Evolutionary conservation across 2,888 invertebrate genomes (phyloP).

Genomic region (Drosophila niveifrons): DNA sequence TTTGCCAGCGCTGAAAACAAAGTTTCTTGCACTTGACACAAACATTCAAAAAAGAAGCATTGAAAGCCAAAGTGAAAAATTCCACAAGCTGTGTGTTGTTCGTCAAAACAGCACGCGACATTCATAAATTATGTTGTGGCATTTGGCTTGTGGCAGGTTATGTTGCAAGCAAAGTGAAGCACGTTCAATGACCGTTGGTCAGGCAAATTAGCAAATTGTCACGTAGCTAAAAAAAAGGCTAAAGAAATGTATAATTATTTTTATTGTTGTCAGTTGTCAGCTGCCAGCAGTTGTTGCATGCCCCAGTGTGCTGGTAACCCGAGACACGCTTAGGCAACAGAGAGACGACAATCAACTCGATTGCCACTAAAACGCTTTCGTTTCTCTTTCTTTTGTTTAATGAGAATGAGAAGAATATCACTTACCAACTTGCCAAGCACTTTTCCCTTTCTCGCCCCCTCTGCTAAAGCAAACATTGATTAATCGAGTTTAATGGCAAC

Average conservation of each 20-base stretch:
- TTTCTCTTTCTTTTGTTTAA: slow-evolving; percentile 68
- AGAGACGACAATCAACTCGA: slow-evolving; percentile 79
- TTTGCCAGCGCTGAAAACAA: slow-evolving; percentile 35
- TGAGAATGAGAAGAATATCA: slow-evolving; percentile 64
- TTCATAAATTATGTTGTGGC: slow-evolving; percentile 57
- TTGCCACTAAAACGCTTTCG: slow-evolving; percentile 60
- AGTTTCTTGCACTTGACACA: slow-evolving; percentile 64
- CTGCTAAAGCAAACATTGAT: slow-evolving; percentile 74
- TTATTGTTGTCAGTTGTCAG: slow-evolving; percentile 19
- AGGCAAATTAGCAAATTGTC: slow-evolving; percentile 79
- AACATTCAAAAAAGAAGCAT: slow-evolving; percentile 5
- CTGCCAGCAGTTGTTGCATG: slow-evolving; percentile 33
- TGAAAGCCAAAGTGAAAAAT: slow-evolving; percentile 35
- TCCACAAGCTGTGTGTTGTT: slow-evolving; percentile 53
- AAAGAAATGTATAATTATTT: slow-evolving; percentile 32
- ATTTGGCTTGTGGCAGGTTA: slow-evolving; percentile 29
- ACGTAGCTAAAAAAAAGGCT: slow-evolving; percentile 67
- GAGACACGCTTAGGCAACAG: slow-evolving; percentile 58
- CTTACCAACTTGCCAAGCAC: slow-evolving; percentile 46
- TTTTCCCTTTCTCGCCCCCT: not conserved
- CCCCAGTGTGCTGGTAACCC: slow-evolving; percentile 58
- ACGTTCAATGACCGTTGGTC: slow-evolving; percentile 41
- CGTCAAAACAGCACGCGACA: slow-evolving; percentile 43
- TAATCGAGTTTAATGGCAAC: slow-evolving; percentile 75
- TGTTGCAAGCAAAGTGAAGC: slow-evolving; percentile 4